These are phyloP conservation scores for Atrichornis clamosus DNA, from an alignment of 2,113 vertebrate species.

Conservation along the genomic window DNA sequence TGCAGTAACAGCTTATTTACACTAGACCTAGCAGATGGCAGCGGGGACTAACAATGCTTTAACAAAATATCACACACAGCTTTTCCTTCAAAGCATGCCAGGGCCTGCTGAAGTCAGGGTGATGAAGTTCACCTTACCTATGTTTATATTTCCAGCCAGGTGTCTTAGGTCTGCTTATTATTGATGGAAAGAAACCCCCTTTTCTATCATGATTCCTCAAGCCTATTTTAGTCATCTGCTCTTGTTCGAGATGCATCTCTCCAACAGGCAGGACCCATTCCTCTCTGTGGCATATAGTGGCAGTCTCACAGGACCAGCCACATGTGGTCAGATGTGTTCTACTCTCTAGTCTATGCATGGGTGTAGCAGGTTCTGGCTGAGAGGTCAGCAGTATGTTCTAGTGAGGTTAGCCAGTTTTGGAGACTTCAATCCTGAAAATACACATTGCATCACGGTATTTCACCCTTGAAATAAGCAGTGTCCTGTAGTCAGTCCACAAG, in stretches of 20 bases:
- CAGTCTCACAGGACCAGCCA: background rate
- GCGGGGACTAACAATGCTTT: background rate
- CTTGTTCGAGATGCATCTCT: fast-evolving
- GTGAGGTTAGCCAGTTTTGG: background rate
- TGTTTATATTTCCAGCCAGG: background rate
- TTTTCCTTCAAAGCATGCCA: background rate
- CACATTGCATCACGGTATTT: background rate
- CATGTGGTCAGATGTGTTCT: background rate
- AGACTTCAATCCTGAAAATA: background rate
- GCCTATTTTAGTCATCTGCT: background rate
- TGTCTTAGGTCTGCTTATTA: background rate
- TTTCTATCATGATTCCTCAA: background rate
- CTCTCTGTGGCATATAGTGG: fast-evolving
- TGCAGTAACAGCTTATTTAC: background rate
- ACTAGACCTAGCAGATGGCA: background rate
- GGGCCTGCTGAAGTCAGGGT: background rate
- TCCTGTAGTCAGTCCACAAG: background rate
- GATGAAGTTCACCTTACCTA: background rate
- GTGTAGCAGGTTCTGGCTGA: background rate
- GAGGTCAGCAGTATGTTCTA: background rate
- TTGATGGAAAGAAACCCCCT: background rate
- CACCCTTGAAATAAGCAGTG: background rate
- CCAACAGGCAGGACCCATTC: background rate
- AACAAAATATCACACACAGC: background rate
- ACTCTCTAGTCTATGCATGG: background rate